These are phyloP conservation scores for Aldrovandia affinis DNA, from an alignment of 2,797 vertebrate species.

Conservation along the genomic window DNA sequence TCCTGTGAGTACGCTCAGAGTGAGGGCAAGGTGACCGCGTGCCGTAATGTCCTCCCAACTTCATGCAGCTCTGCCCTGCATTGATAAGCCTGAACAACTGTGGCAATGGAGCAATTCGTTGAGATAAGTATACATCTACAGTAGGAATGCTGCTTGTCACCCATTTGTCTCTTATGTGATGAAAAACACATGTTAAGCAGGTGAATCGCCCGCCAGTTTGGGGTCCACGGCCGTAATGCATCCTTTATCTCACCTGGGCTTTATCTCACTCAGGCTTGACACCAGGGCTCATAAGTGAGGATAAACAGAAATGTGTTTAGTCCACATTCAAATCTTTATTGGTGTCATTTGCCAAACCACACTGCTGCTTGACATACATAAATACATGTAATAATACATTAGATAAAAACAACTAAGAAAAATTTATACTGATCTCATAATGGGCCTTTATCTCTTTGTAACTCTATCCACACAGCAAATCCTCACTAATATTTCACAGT, in stretches of 20 bases:
- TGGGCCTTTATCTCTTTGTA: not conserved
- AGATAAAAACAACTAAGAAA: not conserved
- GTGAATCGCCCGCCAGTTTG: no score
- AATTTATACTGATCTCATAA: not conserved
- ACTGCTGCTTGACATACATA: not conserved
- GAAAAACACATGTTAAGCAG: no score
- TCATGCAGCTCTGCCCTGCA: no score
- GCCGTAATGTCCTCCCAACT: no score
- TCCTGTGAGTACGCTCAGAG: no score
- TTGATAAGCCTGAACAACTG: no score
- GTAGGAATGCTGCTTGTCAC: no score
- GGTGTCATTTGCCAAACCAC: not conserved
- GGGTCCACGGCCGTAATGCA: not conserved
- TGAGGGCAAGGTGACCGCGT: no score
- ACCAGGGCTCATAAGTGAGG: not conserved
- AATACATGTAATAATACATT: not conserved
- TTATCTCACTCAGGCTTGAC: not conserved
- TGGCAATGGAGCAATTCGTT: no score
- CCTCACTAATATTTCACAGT: no score
- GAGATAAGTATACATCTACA: no score
- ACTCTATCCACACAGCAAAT: not conserved
- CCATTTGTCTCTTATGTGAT: no score
- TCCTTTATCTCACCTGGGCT: not conserved
- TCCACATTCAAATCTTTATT: not conserved
- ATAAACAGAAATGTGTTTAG: not conserved